Evolutionary conservation across 1,140 invertebrate species (phyloP), one percentile per base, ranked within the genome.

Genomic region (Heliconius melpomene): DNA sequence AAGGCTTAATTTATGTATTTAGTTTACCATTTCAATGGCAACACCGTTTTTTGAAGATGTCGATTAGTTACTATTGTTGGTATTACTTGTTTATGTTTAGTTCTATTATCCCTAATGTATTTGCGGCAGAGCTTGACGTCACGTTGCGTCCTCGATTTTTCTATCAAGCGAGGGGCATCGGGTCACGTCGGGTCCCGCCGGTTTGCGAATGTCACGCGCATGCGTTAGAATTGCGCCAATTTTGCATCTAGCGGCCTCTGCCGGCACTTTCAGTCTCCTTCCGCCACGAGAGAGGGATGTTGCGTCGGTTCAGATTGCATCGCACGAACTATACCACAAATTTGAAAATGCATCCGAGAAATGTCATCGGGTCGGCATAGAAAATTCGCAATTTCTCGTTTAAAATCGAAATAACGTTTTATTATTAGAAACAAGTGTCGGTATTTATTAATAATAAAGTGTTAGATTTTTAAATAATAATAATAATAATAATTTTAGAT

Each of bases 141-240:
- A 94, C 87, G 84, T 88, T 89, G 90, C 90, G 92, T 93, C 91
- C 93, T 94, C 91, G 90, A 93, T 93, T 94, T 94, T 93, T 91
- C 87, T 91, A 93, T 93, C 89, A 90, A 89, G 87, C 87, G 86
- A 90, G 90, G 89, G 91, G 87, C 89, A 88, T 90, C 89, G 91
- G 90, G 90, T 91, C 91, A 86, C 83, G 88, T 91, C 88, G 90
- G 86, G 86, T 88, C 87, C 87, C 89, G 91, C 90, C 91, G 91
- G 89, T 84, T 89, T 86, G 87, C 87, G 84, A 90, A 85, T 89
- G 81, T 79, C 75, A 73, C 77, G 88, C 93, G 93, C 93, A 93
- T 93, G 93, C 93, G 93, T 88, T 83, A 82, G 88, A 92, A 90
- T 93, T 94, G 93, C 93, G 93, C 93, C 93, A 94, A 93, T 94